phyloP scores from a whole-genome alignment of 1,140 invertebrate species.

The Eupristina koningsbergeri region DNA sequence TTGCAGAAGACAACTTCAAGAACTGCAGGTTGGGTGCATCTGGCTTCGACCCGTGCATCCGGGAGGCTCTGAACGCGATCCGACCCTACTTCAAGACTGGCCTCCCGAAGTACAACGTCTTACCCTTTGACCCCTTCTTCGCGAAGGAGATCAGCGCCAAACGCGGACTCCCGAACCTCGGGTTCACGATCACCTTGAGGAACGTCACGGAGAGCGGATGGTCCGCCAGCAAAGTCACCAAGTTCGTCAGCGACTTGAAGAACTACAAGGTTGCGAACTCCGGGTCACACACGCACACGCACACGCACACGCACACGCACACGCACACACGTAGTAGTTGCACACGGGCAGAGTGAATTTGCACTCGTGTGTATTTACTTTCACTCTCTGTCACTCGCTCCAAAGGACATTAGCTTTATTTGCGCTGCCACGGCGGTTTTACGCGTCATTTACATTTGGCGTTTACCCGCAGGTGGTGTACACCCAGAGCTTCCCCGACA shows the following conservation, averaged over 20 bases:
- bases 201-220: slow-evolving; percentile 85
- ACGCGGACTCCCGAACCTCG: slow-evolving; percentile 76
- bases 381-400: not conserved
- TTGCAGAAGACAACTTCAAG: slow-evolving; percentile 72
- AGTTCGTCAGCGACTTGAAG: slow-evolving; percentile 74
- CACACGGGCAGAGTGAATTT: too few relatives aligned
- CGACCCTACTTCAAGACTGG: slow-evolving; percentile 83
- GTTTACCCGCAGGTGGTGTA: slow-evolving; percentile 78
- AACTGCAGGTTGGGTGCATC: slow-evolving; percentile 76
- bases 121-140: slow-evolving; percentile 85
- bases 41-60: slow-evolving; percentile 82
- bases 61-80: slow-evolving; percentile 81
- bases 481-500: slow-evolving; percentile 87
- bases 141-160: slow-evolving; percentile 78
- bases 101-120: slow-evolving; percentile 80
- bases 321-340: not conserved
- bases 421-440: not conserved
- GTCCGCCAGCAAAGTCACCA: slow-evolving; percentile 83
- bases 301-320: not conserved
- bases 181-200: slow-evolving; percentile 80
- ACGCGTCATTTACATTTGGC: not conserved
- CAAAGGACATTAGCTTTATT: not conserved
- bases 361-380: too few relatives aligned
- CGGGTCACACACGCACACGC: not conserved
- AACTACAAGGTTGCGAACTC: slow-evolving; percentile 67